Percentiles rank a stretch among this genome's conserved stretches.
Evolutionary conservation across 2,888 invertebrate species (phyloP).

Genomic region (Elysia crispata): DNA sequence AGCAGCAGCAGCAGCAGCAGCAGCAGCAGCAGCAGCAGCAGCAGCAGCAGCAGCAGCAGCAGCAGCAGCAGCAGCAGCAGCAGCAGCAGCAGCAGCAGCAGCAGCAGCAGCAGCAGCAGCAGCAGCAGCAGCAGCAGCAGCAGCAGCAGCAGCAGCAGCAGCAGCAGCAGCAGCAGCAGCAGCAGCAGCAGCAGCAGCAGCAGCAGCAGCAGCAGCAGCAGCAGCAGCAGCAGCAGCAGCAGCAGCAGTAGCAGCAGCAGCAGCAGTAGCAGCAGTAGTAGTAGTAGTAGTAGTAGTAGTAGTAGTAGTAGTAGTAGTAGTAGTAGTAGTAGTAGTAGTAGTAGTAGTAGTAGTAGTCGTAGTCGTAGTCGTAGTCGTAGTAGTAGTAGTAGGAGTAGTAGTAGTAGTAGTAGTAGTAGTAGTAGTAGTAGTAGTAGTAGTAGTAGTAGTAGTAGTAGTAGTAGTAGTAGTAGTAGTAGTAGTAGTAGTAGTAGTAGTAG

Average conservation of each 20-base stretch:
- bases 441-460: constrained; percentile 2
- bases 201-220: neutral
- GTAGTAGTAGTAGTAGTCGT: too few relatives aligned
- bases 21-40: too few relatives aligned
- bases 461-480: neutral
- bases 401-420: too few relatives aligned
- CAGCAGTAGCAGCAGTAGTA: constrained; percentile 13
- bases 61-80: neutral
- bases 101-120: neutral
- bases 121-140: neutral
- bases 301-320: constrained; percentile 4
- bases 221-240: neutral
- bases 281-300: constrained; percentile 9
- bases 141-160: neutral
- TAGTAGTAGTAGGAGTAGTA: too few relatives aligned
- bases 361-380: too few relatives aligned
- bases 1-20: too few relatives aligned
- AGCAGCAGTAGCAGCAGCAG: constrained; percentile 9
- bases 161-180: neutral
- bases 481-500: constrained; percentile 9
- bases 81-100: neutral
- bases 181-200: neutral
- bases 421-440: constrained; percentile 6
- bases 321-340: constrained; percentile 2
- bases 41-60: neutral